Evolutionary conservation across 2,888 invertebrate genomes (phyloP).

Genomic region (Drosophila aldrichi): DNA sequence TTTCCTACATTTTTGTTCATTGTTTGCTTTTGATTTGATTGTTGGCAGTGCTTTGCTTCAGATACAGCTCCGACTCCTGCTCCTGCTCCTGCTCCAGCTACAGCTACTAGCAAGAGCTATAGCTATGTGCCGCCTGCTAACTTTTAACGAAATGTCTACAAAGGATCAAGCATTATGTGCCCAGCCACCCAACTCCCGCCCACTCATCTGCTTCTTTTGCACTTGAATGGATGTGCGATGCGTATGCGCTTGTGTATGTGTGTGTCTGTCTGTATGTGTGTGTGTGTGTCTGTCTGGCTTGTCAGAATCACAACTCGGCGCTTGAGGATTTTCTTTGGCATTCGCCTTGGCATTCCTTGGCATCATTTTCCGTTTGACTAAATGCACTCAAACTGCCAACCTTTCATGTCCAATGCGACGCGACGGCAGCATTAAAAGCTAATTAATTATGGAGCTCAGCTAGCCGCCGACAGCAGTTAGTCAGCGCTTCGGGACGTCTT

Average conservation of each 20-base stretch:
- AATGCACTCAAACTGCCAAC: conserved; percentile 76
- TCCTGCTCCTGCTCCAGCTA: neutral
- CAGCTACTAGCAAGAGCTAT: conserved; percentile 1
- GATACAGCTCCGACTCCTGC: conserved; percentile 5
- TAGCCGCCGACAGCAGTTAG: conserved; percentile 46
- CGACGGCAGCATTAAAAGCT: conserved; percentile 75
- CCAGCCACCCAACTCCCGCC: neutral
- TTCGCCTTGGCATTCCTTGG: conserved; percentile 62
- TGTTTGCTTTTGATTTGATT: conserved; percentile 81
- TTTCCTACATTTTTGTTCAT: conserved; percentile 81
- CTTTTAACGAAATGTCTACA: conserved; percentile 82
- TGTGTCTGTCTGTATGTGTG: too few relatives aligned
- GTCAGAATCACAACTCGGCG: conserved; percentile 69
- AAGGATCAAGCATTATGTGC: conserved; percentile 74
- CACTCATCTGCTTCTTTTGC: neutral
- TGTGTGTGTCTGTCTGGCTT: conserved; percentile 53
- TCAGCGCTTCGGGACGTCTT: conserved; percentile 49
- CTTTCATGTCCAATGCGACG: conserved; percentile 18
- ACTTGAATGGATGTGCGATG: conserved; percentile 10
- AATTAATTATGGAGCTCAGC: conserved; percentile 73
- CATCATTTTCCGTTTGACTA: conserved; percentile 81
- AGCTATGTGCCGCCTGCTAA: conserved; percentile 39
- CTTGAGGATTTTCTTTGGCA: conserved; percentile 48
- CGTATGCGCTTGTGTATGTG: neutral
- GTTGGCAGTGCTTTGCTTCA: conserved; percentile 68